Conservation (phyloP, 2,888 invertebrate genomes). For the Pterobdella sp. region DNA sequence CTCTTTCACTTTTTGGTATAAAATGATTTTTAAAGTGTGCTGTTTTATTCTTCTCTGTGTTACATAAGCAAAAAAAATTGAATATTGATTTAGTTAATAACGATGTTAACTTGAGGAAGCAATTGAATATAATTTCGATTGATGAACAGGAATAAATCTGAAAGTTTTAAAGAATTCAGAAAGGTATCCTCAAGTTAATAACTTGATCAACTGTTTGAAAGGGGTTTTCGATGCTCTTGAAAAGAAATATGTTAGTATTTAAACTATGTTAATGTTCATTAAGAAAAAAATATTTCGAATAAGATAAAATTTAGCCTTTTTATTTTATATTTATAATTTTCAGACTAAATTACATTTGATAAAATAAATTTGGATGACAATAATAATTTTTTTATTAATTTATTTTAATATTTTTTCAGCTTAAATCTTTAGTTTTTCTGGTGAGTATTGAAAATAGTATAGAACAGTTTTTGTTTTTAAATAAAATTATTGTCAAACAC, state of each 20-base stretch:
- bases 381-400: too few relatives aligned
- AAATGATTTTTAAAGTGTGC: too few relatives aligned
- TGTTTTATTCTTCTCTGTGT: too few relatives aligned
- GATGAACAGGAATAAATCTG: constrained; percentile 35
- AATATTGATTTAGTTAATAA: background rate
- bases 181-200: constrained; percentile 43
- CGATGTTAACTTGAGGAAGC: constrained; percentile 4
- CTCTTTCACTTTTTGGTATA: background rate
- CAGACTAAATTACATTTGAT: too few relatives aligned
- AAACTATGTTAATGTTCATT: background rate
- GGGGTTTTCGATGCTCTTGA: constrained; percentile 54
- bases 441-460: constrained; percentile 39
- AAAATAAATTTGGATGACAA: too few relatives aligned
- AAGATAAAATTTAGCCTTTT: too few relatives aligned
- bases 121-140: too few relatives aligned
- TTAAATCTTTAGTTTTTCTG: constrained; percentile 47
- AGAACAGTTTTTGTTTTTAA: background rate
- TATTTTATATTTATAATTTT: too few relatives aligned
- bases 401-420: constrained; percentile 42
- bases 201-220: constrained; percentile 52
- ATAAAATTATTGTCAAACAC: background rate
- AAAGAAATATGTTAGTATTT: constrained; percentile 52
- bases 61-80: background rate
- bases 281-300: background rate
- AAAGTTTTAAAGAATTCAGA: constrained; percentile 38